Conservation (phyloP, 1,140 invertebrate species). For the Drosophila bipectinata region DNA sequence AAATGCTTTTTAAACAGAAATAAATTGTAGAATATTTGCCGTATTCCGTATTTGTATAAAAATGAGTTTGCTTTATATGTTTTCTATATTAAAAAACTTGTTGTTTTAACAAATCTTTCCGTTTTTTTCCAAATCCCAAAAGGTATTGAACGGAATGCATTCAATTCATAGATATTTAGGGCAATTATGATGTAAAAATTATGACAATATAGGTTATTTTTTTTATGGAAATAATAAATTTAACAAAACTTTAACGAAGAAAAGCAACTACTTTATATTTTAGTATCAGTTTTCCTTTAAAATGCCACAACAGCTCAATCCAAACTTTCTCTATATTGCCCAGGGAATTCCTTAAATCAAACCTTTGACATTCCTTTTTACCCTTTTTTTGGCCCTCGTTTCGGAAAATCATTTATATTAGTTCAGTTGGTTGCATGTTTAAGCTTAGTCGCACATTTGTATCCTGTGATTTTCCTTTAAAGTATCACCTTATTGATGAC, state of each 20-base stretch:
- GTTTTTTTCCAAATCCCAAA: not conserved
- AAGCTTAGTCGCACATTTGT: slow-evolving; percentile 39
- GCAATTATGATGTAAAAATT: not conserved
- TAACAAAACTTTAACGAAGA: too few species aligned
- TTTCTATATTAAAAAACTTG: not conserved
- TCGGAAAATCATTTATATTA: slow-evolving; percentile 17
- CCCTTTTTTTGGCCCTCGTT: not conserved
- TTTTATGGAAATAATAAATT: not conserved
- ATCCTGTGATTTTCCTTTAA: slow-evolving; percentile 2
- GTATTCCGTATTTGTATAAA: not conserved
- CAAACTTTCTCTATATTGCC: not conserved
- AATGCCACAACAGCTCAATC: not conserved
- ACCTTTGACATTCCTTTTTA: not conserved
- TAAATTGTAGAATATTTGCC: too few species aligned
- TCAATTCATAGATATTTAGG: not conserved
- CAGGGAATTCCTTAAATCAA: not conserved
- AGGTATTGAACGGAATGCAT: not conserved
- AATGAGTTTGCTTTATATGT: too few species aligned
- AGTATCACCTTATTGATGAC: slow-evolving; percentile 32
- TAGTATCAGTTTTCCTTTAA: not conserved
- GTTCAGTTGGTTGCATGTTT: slow-evolving; percentile 24
- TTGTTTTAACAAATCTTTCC: not conserved
- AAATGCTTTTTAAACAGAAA: not conserved
- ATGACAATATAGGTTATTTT: not conserved
- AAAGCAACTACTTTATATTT: too few species aligned